Evolutionary conservation across 2,888 invertebrate genomes (phyloP).

Genomic region (Leptinotarsa juncta): DNA sequence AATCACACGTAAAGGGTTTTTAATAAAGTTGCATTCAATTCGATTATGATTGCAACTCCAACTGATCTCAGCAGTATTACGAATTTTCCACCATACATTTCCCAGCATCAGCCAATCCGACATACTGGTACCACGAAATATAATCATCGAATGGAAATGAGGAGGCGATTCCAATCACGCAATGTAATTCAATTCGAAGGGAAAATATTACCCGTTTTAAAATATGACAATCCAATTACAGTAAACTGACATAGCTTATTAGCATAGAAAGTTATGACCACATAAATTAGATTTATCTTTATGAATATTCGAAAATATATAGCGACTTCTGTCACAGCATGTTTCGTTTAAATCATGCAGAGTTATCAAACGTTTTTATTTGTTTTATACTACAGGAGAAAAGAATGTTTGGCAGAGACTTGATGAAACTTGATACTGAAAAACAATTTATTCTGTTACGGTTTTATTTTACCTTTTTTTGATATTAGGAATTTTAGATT

Average conservation of each 20-base stretch:
- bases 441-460: too few relatives aligned
- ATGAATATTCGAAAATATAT: conserved; percentile 60
- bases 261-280: conserved; percentile 57
- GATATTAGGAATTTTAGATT: too few relatives aligned
- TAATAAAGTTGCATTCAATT: too few relatives aligned
- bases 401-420: background rate
- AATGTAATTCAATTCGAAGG: conserved; percentile 35
- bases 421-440: too few relatives aligned
- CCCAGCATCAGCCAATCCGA: background rate
- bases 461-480: too few relatives aligned
- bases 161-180: conserved; percentile 25
- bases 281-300: conserved; percentile 61
- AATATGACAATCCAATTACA: conserved; percentile 61
- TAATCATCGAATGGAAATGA: conserved; percentile 23
- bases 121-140: background rate
- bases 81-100: background rate
- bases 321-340: conserved; percentile 55
- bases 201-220: conserved; percentile 36
- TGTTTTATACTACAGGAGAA: background rate
- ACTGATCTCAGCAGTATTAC: too few relatives aligned
- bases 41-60: too few relatives aligned
- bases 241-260: conserved; percentile 59
- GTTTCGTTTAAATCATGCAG: conserved; percentile 56
- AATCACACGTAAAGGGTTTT: too few relatives aligned
- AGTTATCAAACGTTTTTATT: conserved; percentile 51